Evolutionary conservation across 1,140 invertebrate species (phyloP), one percentile per base, ranked within the genome.

Genomic region (Tribolium castaneum): DNA sequence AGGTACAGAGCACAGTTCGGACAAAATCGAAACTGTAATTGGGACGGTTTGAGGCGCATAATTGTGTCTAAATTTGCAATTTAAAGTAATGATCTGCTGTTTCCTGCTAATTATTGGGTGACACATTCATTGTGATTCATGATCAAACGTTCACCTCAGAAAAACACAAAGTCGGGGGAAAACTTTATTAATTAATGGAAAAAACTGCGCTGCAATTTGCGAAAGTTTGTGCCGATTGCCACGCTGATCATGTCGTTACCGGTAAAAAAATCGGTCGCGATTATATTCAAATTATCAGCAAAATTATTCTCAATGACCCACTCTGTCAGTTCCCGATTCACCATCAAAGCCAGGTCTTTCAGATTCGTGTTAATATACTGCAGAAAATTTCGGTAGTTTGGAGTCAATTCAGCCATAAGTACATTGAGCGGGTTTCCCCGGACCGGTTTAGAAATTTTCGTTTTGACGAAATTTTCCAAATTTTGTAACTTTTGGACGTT

Each of bases 321-420:
- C n/a, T 84, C 83, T 0, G 92, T 93, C 0, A 94, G 87, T 81
- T 92, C 89, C 30, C 89, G 85, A 83, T 94, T 94, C n/a, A 93
- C 89, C 0, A 85, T 86, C 80, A 94, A 90, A 0, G 94, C 93
- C 84, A 94, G 89, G 9, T 90, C 88, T 12, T 93, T 86, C 12
- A 95, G 84, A 3, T 92, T 93, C 6, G 90, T 90, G 6, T 88
- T 86, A 7, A 77, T 14, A 62, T 79, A 35, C 7, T 94, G 89
- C 2, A 94, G 85, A 52, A 94, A 88, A 73, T 93, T 92, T 35
- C 91, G 84, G 0, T 92, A 87, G 6, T 88, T 89, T 1, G 94
- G 93, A 0, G 94, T 95, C 45, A 94, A 88, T 86, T 95, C 93
- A 0, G 93, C 93, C 94, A 95, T 95, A 0, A 92, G 90, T 0